A percentile compares a stretch with the other conserved stretches of the same genome.
phyloP scores from a whole-genome alignment of 2,888 invertebrate species.

The Danaus chrysippus region DNA sequence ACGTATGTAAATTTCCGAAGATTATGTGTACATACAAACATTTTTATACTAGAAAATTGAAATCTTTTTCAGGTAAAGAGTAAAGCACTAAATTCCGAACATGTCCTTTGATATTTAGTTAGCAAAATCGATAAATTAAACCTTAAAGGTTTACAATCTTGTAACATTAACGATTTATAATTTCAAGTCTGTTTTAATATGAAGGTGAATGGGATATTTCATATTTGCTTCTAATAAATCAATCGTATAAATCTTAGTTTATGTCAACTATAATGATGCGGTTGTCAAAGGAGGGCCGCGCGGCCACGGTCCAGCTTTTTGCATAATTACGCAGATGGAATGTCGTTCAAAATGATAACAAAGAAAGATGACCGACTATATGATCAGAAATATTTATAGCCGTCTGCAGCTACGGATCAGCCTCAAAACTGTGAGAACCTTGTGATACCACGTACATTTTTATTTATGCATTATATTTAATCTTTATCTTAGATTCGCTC shows the following conservation, averaged over 20 bases:
- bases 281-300: constrained; percentile 71
- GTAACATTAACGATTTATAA: constrained; percentile 32
- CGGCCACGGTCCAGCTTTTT: constrained; percentile 73
- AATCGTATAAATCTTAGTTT: constrained; percentile 72
- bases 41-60: neutral
- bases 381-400: constrained; percentile 64
- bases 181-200: constrained; percentile 31
- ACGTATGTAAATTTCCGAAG: no score
- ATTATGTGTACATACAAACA: no score
- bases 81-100: neutral
- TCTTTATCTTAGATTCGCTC: neutral
- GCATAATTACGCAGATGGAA: constrained; percentile 75
- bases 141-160: constrained; percentile 19
- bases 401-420: constrained; percentile 40
- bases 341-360: constrained; percentile 75
- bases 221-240: constrained; percentile 66
- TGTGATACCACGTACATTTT: neutral
- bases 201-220: constrained; percentile 46
- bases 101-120: constrained; percentile 1
- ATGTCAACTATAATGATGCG: constrained; percentile 75
- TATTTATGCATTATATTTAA: neutral
- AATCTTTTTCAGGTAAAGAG: neutral
- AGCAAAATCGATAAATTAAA: constrained; percentile 11
- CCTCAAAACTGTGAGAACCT: constrained; percentile 51
- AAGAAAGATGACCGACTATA: constrained; percentile 73